phyloP scores from a whole-genome alignment of 1,140 invertebrate species.

The Camponotus floridanus region DNA sequence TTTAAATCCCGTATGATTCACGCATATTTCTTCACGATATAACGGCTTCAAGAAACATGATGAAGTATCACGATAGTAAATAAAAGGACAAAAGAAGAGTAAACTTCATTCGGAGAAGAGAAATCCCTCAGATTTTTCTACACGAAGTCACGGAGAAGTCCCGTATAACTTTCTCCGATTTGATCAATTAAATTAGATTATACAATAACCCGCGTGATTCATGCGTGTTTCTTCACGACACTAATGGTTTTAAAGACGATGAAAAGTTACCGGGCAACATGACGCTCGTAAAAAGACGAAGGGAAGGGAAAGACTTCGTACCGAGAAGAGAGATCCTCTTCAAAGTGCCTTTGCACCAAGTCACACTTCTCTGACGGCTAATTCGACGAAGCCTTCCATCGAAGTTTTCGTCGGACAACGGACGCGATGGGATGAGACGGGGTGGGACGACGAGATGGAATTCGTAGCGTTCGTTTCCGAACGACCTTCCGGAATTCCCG shows the following conservation, averaged over 20 bases:
- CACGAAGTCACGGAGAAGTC: not conserved
- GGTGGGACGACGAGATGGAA: constrained; percentile 30
- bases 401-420: constrained; percentile 12
- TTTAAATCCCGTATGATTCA: too few relatives aligned
- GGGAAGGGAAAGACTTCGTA: constrained; percentile 13
- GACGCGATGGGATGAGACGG: not conserved
- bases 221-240: not conserved
- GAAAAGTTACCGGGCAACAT: not conserved
- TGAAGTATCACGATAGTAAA: not conserved
- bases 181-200: constrained; percentile 6
- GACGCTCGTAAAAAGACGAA: constrained; percentile 4
- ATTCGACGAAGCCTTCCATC: constrained; percentile 31
- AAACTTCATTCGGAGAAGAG: constrained; percentile 11
- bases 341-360: not conserved
- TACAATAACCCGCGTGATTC: not conserved
- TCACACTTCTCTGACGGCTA: constrained; percentile 28
- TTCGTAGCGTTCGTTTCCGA: constrained; percentile 55
- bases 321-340: constrained; percentile 13
- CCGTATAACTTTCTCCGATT: not conserved
- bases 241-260: constrained; percentile 1
- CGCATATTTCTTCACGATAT: not conserved
- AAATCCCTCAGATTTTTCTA: not conserved
- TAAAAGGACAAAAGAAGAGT: not conserved
- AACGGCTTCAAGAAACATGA: not conserved
- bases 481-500: constrained; percentile 59